Conservation (phyloP, 2,113 vertebrate genomes). For the Dermatemys mawii region DNA sequence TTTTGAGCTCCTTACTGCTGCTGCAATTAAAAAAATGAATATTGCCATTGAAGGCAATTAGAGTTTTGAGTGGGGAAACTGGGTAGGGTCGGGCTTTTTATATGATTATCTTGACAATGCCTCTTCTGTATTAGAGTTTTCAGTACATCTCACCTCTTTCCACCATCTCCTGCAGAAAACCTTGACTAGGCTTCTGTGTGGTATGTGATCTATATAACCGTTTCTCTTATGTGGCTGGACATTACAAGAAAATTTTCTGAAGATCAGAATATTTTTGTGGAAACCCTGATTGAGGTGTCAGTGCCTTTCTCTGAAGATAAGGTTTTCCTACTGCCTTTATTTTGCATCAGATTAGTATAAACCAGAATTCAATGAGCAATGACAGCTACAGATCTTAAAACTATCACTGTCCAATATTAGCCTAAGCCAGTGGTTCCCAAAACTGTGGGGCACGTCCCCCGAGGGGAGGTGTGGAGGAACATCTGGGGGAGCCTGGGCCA, state of each 20-base stretch:
- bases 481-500: no score
- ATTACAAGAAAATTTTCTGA: no score
- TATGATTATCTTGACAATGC: no score
- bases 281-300: not conserved
- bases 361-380: not conserved
- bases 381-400: not conserved
- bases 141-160: no score
- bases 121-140: no score
- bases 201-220: not conserved
- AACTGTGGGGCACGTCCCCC: no score
- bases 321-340: not conserved
- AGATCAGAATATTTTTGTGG: no score
- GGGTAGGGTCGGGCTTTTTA: no score
- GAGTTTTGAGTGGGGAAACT: not conserved
- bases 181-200: not conserved
- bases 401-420: not conserved
- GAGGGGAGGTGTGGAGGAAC: no score
- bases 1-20: not conserved
- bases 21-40: no score
- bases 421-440: not conserved
- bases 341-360: not conserved
- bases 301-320: not conserved
- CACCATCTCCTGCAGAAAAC: no score
- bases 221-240: no score
- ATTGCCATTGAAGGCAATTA: not conserved